Evolutionary conservation across 2,113 vertebrate genomes (phyloP).

Genomic region (Dunckerocampus dactyliophorus): DNA sequence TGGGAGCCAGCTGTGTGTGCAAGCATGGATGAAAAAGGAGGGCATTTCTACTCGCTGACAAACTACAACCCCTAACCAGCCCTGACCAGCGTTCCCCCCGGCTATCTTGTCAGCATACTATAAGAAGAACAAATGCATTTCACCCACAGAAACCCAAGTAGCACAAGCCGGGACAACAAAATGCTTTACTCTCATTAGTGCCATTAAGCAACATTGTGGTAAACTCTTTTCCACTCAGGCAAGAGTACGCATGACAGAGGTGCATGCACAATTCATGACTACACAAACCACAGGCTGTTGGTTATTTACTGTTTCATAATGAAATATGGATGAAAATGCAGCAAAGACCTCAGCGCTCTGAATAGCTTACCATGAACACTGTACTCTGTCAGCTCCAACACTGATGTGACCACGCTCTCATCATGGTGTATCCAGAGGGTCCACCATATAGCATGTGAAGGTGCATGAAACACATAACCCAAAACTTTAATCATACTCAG

Average conservation of each 20-base stretch:
- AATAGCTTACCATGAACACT: constrained; percentile 60
- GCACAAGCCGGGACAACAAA: neutral
- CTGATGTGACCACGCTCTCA: constrained; percentile 25
- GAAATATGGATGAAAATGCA: constrained; percentile 65
- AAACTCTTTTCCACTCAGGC: constrained; percentile 24
- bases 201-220: constrained; percentile 18
- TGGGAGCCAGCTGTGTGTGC: constrained; percentile 53
- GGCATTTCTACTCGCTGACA: constrained; percentile 16
- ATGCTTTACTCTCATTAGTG: constrained; percentile 10
- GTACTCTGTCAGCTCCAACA: constrained; percentile 25
- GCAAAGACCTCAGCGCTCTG: constrained; percentile 49
- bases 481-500: neutral
- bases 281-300: constrained; percentile 50
- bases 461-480: neutral
- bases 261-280: constrained; percentile 60
- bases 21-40: constrained; percentile 18
- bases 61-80: constrained; percentile 18
- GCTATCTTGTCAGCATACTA: constrained; percentile 9
- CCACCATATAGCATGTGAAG: neutral
- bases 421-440: constrained; percentile 5
- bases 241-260: constrained; percentile 20
- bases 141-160: constrained; percentile 5
- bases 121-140: constrained; percentile 15
- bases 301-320: constrained; percentile 58
- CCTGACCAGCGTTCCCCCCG: constrained; percentile 12